Percentiles rank a stretch among this genome's conserved stretches.
Evolutionary conservation across 2,113 vertebrate genomes (phyloP).

Genomic region (Saguinus imperator): DNA sequence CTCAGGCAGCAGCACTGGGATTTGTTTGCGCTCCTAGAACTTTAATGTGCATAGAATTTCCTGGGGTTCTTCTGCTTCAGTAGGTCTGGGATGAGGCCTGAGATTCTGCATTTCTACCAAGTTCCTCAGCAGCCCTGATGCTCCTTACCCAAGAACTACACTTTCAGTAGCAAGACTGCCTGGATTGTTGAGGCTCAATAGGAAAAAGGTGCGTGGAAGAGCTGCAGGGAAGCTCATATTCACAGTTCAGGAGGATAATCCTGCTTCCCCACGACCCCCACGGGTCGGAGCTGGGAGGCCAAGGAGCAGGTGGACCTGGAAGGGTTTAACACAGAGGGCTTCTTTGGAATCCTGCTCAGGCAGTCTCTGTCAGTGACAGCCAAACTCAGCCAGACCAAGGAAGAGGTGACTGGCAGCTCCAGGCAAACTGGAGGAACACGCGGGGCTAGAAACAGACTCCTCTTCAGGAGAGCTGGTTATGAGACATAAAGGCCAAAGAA

Average conservation of each 20-base stretch:
- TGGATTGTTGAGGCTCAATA: neutral
- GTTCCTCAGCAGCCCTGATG: neutral
- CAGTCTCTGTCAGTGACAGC: slow-evolving; percentile 90
- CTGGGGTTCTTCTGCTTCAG: neutral
- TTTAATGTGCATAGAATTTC: neutral
- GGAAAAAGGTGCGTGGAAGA: neutral
- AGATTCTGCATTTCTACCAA: neutral
- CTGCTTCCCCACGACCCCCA: neutral
- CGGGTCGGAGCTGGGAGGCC: slow-evolving; percentile 85
- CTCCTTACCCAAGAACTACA: neutral
- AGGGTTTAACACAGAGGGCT: slow-evolving; percentile 88
- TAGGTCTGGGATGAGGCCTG: neutral
- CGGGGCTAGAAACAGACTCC: neutral
- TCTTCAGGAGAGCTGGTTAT: neutral
- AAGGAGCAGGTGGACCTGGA: slow-evolving; percentile 92
- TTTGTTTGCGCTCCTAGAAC: neutral
- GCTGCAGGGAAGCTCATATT: neutral
- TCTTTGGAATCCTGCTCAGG: slow-evolving; percentile 88
- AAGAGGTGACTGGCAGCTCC: slow-evolving; percentile 85
- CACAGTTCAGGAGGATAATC: neutral
- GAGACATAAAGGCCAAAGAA: neutral
- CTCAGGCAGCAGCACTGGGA: neutral
- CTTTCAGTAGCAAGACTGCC: neutral
- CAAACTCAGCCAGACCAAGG: slow-evolving; percentile 87
- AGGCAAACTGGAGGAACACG: neutral